Base-by-base conservation (phyloP, 1,140 invertebrate genomes). In the Orchesella cincta region DNA sequence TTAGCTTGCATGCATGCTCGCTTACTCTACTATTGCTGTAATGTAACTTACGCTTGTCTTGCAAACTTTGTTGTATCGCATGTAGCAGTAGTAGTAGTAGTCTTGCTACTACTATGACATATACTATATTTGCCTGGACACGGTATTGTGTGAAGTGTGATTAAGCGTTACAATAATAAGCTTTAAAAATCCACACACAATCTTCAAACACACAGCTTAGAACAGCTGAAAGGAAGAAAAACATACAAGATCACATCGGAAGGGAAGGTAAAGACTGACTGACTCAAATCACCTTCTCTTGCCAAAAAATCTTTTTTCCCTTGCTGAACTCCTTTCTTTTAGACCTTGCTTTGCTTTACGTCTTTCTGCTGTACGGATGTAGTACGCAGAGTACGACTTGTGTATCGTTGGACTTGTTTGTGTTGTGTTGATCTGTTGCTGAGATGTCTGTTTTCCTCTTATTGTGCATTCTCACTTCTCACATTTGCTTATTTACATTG, bases 241-340 rank as follows among this genome's bases (percentile, higher is more conserved):
- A 12, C 62, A 67, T 67, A 67, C n/a, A n/a, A n/a, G 62, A 67
- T 67, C 62, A 67, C 62, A 67, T 67, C 31, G 62, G 62, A 67
- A n/a, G n/a, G 62, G 26, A 67, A 67, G 31, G 28, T 33, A 67
- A 67, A 67, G 62, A 67, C 62, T 67, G 62, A 67, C 62, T 67
- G 62, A 57, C 54, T 57, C 54, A 67, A 67, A 33, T 67, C 62
- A 33, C 62, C 33, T 23, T 67, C 62, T 62, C 12, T 62, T 67
- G 62, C 62, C 62, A 67, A 67, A n/a, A n/a, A n/a, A n/a, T 8
- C 33, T 67, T 67, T 67, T 67, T 67, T 33, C n/a, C 62, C 33
- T 29, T 67, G 28, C 12, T 67, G 62, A 31, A 12, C 28, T 31
- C 28, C 62, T 67, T 33, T 31, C 5, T 29, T 67, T 29, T 67